Percentiles rank a stretch among this genome's conserved stretches.
Conservation (phyloP, 64 coral and sea anemone species). For the Dendronephthya gigantea region DNA sequence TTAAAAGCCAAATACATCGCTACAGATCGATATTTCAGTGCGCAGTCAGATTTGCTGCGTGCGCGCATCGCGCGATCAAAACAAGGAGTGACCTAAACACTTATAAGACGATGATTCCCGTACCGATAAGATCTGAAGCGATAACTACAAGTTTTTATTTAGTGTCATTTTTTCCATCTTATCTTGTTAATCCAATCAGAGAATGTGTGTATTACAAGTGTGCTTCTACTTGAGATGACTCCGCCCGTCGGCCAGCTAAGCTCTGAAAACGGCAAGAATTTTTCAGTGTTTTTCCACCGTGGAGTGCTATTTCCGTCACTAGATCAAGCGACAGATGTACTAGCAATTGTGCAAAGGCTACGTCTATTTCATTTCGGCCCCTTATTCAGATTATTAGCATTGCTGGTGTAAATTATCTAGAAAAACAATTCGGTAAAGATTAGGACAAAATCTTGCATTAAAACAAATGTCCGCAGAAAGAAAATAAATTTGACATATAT, state of each 20-base stretch:
- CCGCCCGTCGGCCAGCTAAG: neutral
- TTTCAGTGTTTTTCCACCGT: neutral
- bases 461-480: slow-evolving; percentile 12
- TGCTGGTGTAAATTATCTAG: slow-evolving; percentile 10
- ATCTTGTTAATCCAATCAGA: slow-evolving; percentile 1
- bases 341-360: neutral
- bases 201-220: neutral
- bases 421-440: slow-evolving; percentile 7
- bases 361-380: neutral
- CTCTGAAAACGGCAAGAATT: neutral
- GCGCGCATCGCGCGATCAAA: neutral
- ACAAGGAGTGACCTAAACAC: slow-evolving; percentile 7
- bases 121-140: neutral
- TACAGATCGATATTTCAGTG: neutral
- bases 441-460: slow-evolving; percentile 4
- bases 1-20: neutral
- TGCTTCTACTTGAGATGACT: neutral
- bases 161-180: neutral
- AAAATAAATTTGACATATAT: slow-evolving; percentile 19
- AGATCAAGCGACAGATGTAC: neutral
- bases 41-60: neutral
- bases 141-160: neutral
- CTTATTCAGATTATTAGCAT: neutral
- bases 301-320: neutral
- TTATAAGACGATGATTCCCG: neutral